Evolutionary conservation across 2,797 vertebrate genomes (phyloP), one percentile per base, ranked within the genome.

Genomic region (Pangasius djambal): DNA sequence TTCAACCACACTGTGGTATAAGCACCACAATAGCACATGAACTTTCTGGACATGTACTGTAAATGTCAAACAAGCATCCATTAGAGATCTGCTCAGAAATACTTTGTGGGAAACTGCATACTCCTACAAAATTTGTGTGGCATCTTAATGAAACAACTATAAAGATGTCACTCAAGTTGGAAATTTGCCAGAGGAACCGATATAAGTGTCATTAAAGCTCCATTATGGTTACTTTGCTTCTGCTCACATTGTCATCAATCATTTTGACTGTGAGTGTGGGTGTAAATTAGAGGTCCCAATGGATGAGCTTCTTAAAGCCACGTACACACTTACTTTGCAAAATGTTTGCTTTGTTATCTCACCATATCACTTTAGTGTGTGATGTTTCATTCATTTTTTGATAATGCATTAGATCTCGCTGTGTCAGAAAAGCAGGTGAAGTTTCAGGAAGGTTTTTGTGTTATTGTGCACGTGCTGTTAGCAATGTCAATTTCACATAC

Each of bases 211-310:
- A 91, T 94, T 92, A 92, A 92, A 92, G 84, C 61, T 88, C 86
- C 87, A 91, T 93, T 91, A 91, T 86, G 88, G 91, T 92, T 89
- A 89, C 88, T 93, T 91, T 91, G 79, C 91, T 85, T 87, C 90
- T 89, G 50, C 86, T 87, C 88, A 82, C 85, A 69, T 63, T 84
- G 86, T 75, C 83, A 89, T 92, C 90, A 87, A 91, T 90, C 86
- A 90, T 82, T 85, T 78, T 83, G 89, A 91, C 88, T 82, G 78
- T 63, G 87, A 90, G 69, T 50, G 85, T 88, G 84, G 50, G 86
- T 87, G 88, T 90, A 91, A 94, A 91, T 92, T 93, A 89, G 88
- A 93, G 83, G 83, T 67, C 50, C 92, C 92, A 67, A 70, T 81
- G 70, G 81, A 81, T 78, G 84, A 85, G 83, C 75, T 78, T 88